phyloP scores from a whole-genome alignment of 2,113 vertebrate species.

The Tragelaphus buxtoni region DNA sequence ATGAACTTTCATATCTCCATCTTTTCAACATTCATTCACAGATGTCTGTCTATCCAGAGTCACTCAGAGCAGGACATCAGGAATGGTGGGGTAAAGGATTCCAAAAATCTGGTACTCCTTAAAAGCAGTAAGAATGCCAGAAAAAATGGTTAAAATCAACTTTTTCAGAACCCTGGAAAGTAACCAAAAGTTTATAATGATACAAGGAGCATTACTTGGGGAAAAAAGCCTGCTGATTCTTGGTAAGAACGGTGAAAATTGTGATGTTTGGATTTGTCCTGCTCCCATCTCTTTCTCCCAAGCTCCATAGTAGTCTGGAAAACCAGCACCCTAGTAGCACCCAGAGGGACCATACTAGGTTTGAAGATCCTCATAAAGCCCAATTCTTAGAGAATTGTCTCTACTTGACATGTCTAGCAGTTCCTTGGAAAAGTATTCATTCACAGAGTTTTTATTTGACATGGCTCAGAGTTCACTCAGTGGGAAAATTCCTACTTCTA shows the following conservation, averaged over 20 bases:
- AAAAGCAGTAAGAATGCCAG: slow-evolving; percentile 19
- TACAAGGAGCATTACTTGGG: not conserved
- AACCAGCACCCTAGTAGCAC: not conserved
- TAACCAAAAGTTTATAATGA: not conserved
- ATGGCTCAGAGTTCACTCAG: not conserved
- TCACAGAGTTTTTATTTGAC: not conserved
- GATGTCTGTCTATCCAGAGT: not conserved
- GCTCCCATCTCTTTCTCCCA: not conserved
- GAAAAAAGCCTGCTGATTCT: not conserved
- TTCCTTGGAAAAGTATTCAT: slow-evolving; percentile 11
- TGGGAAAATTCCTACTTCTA: not conserved
- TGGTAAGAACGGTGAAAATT: not conserved
- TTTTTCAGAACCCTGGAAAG: slow-evolving; percentile 25
- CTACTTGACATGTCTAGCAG: not conserved
- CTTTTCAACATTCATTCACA: not conserved
- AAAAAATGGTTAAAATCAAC: slow-evolving; percentile 29
- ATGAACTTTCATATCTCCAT: not conserved
- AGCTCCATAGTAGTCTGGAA: not conserved
- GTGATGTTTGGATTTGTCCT: not conserved
- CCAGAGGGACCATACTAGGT: not conserved
- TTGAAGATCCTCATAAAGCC: not conserved
- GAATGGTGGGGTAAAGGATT: not conserved
- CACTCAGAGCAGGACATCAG: not conserved
- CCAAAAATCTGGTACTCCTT: slow-evolving; percentile 1
- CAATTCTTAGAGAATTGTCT: not conserved